These are phyloP conservation scores for Metopia argyrocephala DNA, from an alignment of 2,888 invertebrate genomes.

Conservation along the genomic window DNA sequence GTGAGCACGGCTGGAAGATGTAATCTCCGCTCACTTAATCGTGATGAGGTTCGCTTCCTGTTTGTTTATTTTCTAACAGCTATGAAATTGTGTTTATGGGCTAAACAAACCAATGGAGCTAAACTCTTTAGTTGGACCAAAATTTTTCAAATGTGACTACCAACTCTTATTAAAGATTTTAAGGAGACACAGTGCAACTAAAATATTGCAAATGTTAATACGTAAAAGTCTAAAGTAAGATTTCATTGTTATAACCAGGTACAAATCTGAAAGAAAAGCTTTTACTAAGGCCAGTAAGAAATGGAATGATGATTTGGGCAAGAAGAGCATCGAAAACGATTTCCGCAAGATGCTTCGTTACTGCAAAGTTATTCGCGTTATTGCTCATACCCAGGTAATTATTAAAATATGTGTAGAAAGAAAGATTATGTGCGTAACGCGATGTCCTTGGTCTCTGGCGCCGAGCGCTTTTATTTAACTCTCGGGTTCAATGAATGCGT, in stretches of 20 bases:
- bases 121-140: constrained; percentile 8
- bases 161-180: not conserved
- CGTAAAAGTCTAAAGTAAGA: constrained; percentile 57
- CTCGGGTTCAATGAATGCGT: constrained; percentile 64
- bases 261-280: constrained; percentile 99
- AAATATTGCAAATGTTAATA: constrained; percentile 20
- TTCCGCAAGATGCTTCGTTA: constrained; percentile 98
- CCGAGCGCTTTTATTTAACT: constrained; percentile 63
- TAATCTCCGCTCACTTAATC: constrained; percentile 84
- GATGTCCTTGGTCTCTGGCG: constrained; percentile 77
- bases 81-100: constrained; percentile 67
- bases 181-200: not conserved
- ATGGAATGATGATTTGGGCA: constrained; percentile 98
- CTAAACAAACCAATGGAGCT: constrained; percentile 66
- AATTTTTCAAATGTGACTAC: constrained; percentile 27
- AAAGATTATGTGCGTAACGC: constrained; percentile 49
- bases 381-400: constrained; percentile 97
- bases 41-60: constrained; percentile 83
- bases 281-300: constrained; percentile 99
- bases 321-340: constrained; percentile 97
- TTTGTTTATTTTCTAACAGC: constrained; percentile 67
- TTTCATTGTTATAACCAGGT: constrained; percentile 83
- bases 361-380: constrained; percentile 96
- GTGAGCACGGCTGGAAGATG: constrained; percentile 77
- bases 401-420: constrained; percentile 36